Evolutionary conservation across 92 coral and sea anemone genomes (phyloP), one percentile per base, ranked within the genome.

Genomic region (Palythoa heliodiscus): DNA sequence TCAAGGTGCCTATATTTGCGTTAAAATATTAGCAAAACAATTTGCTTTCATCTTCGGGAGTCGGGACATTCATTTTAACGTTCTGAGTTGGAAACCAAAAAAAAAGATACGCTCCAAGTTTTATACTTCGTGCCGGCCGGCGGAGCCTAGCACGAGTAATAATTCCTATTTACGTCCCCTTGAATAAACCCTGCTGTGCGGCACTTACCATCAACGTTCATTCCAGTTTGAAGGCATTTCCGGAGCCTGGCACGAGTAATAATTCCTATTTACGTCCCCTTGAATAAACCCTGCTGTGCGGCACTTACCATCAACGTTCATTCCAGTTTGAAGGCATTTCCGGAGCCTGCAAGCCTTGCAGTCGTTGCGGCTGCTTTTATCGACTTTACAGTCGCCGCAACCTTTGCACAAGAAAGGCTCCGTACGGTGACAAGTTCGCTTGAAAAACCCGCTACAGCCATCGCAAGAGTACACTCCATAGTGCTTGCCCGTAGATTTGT

Each of bases 371-470:
- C 94, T 97, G 87, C 92, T 92, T 85, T 91, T 95, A 77, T 94
- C 97, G n/a, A 97, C 97, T 11, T 83, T 91, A 55, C 99, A 97
- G 19, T 87, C 71, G 53, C 94, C 94, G 40, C 82, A 83, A 79
- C 91, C 89, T 76, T 95, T 93, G 77, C 99, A 97, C 52, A 94
- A 72, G 95, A 95, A 97, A 66, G 98, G 98, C 50, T 91, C 95
- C 3, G 95, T n/a, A 24, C 99, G 94, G 48, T 98, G 98, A 43
- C 93, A 92, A 17, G 99, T 92, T 24, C 99, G 91, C 82, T 97
- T 97, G 90, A 92, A 97, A 83, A 97, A 97, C 0, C 99, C 99
- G 66, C 98, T 95, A 86, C 99, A 97, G 3, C 99, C 99, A 87
- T 97, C 99, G 70, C 99, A 97, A 0, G 96, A 88, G 91, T 86